phyloP scores from a whole-genome alignment of 2,113 vertebrate genomes.

The Campylorhamphus procurvoides region DNA sequence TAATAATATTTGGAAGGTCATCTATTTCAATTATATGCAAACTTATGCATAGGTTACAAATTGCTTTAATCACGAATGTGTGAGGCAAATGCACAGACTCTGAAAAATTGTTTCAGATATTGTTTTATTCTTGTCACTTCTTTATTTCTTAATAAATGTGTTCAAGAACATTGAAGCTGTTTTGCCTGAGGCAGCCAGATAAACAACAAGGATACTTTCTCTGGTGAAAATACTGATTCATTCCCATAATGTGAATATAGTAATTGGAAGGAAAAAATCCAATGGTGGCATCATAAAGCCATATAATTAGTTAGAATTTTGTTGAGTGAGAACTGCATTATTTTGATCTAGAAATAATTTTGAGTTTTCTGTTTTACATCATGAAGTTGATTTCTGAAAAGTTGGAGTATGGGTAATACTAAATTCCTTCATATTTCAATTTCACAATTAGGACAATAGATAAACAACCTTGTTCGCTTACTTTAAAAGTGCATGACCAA shows the following conservation, averaged over 20 bases:
- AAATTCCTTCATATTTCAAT: not conserved
- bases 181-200: not conserved
- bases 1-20: slow-evolving; percentile 43
- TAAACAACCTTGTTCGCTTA: not conserved
- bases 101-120: not conserved
- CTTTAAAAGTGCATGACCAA: not conserved
- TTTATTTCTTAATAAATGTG: slow-evolving; percentile 14
- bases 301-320: not conserved
- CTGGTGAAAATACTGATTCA: not conserved
- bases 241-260: not conserved
- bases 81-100: not conserved
- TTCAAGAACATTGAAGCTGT: not conserved
- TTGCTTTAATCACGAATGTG: not conserved
- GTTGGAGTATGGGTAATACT: not conserved
- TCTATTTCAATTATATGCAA: slow-evolving; percentile 2
- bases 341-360: not conserved
- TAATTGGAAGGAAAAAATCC: not conserved
- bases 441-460: not conserved
- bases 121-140: not conserved
- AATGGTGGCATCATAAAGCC: not conserved
- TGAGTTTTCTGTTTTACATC: not conserved
- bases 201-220: not conserved
- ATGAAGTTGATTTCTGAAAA: not conserved
- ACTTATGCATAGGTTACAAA: not conserved
- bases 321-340: not conserved